Evolutionary conservation across 2,888 invertebrate species (phyloP).

Genomic region (Trissonchulus latispiculum): DNA sequence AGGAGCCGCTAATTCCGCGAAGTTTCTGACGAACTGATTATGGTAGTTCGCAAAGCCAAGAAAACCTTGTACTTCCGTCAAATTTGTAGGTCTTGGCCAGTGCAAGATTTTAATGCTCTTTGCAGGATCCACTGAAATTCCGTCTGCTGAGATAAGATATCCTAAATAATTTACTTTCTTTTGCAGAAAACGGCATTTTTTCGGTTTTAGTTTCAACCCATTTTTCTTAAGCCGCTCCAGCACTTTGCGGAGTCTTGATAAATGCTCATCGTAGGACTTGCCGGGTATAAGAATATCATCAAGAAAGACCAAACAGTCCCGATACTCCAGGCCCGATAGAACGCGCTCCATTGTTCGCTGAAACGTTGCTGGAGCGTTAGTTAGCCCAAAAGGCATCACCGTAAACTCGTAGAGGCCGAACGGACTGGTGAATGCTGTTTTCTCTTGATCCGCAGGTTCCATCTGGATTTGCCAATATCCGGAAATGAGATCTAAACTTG

Average conservation of each 20-base stretch:
- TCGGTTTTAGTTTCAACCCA: constrained; percentile 30
- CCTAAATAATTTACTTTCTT: constrained; percentile 24
- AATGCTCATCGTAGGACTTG: constrained; percentile 26
- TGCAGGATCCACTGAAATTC: constrained; percentile 1
- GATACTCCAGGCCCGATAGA: constrained; percentile 26
- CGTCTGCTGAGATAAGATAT: constrained; percentile 19
- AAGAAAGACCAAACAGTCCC: constrained; percentile 29
- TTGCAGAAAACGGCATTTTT: constrained; percentile 29
- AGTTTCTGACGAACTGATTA: background rate
- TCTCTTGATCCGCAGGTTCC: constrained; percentile 22
- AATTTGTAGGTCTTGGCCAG: background rate
- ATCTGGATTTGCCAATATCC: constrained; percentile 29
- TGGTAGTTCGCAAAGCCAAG: background rate
- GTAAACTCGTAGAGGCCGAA: constrained; percentile 32
- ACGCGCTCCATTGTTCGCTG: constrained; percentile 30
- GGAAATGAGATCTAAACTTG: constrained; percentile 24
- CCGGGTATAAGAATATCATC: constrained; percentile 31
- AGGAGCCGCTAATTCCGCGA: background rate
- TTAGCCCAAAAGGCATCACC: constrained; percentile 33
- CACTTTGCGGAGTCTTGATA: constrained; percentile 22
- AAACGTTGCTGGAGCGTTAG: constrained; percentile 30
- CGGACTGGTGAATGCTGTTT: constrained; percentile 30
- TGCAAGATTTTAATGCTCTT: background rate
- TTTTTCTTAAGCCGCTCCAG: too few relatives aligned
- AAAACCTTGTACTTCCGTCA: background rate